Conservation (phyloP, 2,113 vertebrate genomes). For the Chrysemys picta region DNA sequence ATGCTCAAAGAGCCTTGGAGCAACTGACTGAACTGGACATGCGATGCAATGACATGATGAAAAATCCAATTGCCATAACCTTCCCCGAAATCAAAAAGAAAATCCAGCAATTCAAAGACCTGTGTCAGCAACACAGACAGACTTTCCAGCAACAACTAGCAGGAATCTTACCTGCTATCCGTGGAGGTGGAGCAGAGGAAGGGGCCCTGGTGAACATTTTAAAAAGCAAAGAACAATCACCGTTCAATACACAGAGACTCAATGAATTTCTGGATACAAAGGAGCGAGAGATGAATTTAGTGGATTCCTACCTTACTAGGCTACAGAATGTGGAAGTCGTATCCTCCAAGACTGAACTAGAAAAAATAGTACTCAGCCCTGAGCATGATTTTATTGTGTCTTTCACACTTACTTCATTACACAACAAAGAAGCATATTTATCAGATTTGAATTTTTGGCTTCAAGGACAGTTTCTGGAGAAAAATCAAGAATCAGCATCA, state of each 20-base stretch:
- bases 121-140: not conserved
- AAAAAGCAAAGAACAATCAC: not conserved
- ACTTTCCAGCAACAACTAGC: not conserved
- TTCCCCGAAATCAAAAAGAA: slow-evolving; percentile 57
- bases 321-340: not conserved
- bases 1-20: slow-evolving; percentile 30
- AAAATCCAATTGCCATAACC: not conserved
- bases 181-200: slow-evolving; percentile 38
- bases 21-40: slow-evolving; percentile 1
- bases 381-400: no score
- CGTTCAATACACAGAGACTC: slow-evolving; percentile 13
- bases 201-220: slow-evolving; percentile 14
- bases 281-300: not conserved
- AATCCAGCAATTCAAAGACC: slow-evolving; percentile 16
- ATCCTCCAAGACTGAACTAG: not conserved
- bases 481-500: not conserved
- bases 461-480: not conserved
- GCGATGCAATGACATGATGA: slow-evolving; percentile 58
- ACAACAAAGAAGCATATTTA: no score
- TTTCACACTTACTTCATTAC: no score
- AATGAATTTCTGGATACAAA: slow-evolving; percentile 13
- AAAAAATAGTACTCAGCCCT: not conserved
- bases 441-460: not conserved
- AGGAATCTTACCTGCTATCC: slow-evolving; percentile 42
- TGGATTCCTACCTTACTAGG: not conserved